phyloP scores from a whole-genome alignment of 2,797 vertebrate species.

The Peromyscus nudipes region DNA sequence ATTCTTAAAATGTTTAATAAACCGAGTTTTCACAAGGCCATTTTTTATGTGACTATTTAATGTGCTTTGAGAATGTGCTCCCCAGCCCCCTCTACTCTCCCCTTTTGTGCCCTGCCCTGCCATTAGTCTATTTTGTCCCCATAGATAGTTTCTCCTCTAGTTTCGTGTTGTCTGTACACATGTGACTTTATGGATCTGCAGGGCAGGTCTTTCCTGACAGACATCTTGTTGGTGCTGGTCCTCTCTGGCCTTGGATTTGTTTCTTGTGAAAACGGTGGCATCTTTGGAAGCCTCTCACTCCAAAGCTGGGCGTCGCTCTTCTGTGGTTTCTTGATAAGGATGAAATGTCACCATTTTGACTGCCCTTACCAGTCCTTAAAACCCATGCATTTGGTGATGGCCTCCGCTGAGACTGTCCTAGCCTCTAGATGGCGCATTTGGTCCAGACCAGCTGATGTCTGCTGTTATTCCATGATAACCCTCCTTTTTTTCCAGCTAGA shows the following conservation, averaged over 20 bases:
- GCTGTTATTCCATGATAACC: background rate
- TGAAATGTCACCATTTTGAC: background rate
- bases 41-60: background rate
- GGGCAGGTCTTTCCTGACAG: background rate
- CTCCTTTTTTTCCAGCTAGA: background rate
- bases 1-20: background rate
- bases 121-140: background rate
- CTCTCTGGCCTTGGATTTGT: background rate
- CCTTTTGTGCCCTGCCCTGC: no score
- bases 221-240: background rate
- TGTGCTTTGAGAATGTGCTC: background rate
- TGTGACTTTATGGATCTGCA: background rate
- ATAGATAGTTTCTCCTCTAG: background rate
- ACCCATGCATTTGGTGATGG: background rate
- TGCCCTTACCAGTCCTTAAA: background rate
- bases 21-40: background rate
- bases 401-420: background rate
- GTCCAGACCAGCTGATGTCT: background rate
- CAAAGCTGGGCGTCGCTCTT: background rate
- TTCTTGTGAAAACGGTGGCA: background rate
- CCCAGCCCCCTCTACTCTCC: background rate
- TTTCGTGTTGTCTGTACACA: background rate
- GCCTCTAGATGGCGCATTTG: constrained; percentile 21
- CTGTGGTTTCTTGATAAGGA: background rate
- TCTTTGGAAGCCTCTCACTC: background rate